phyloP scores from a whole-genome alignment of 2,888 invertebrate species.

The Drosophila crucigera region DNA sequence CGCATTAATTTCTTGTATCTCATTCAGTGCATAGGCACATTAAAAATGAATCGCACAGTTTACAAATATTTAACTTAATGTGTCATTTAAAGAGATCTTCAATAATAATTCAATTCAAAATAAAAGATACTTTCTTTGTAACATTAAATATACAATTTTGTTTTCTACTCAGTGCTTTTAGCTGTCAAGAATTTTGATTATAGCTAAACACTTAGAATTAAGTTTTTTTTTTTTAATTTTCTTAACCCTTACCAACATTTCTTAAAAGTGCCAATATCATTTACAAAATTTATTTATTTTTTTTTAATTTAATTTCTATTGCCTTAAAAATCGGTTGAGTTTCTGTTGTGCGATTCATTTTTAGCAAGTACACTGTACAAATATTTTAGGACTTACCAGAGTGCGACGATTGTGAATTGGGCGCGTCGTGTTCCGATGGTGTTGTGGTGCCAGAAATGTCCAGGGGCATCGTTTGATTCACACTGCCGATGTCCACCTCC shows the following conservation, averaged over 20 bases:
- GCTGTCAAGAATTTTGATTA: background rate
- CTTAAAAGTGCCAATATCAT: background rate
- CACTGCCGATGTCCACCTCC: constrained; percentile 84
- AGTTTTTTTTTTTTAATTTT: background rate
- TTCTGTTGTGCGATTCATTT: constrained; percentile 32
- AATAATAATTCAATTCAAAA: background rate
- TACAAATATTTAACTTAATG: background rate
- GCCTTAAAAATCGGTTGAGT: background rate
- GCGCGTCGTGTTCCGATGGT: constrained; percentile 85
- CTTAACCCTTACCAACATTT: background rate
- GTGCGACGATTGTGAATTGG: constrained; percentile 85
- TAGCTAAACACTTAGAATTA: background rate
- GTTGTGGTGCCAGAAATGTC: constrained; percentile 85
- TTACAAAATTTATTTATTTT: too few species aligned
- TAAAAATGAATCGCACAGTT: constrained; percentile 33
- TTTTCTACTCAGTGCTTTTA: background rate
- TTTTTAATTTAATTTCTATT: background rate
- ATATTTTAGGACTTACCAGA: constrained; percentile 80
- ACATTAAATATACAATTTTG: background rate
- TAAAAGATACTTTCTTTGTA: background rate
- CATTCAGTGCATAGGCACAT: background rate
- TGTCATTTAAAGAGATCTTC: background rate
- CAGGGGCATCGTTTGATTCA: constrained; percentile 85
- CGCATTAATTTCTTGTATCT: constrained; percentile 5
- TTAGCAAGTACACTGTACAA: constrained; percentile 10